Percentiles rank a stretch among this genome's conserved stretches.
phyloP scores from a whole-genome alignment of 2,113 vertebrate species.

The Mastomys coucha region DNA sequence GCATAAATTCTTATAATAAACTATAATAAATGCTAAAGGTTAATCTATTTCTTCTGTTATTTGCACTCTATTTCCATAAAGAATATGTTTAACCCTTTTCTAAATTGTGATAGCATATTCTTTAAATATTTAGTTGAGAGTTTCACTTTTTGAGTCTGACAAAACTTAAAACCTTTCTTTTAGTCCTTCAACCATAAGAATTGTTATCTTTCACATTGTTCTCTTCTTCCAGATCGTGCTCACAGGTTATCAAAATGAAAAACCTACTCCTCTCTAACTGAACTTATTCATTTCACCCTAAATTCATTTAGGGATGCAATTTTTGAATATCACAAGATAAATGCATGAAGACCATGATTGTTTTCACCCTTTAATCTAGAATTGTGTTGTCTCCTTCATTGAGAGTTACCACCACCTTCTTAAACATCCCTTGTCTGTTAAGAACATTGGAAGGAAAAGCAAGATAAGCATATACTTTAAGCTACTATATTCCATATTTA shows the following conservation, averaged over 20 bases:
- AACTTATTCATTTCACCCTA: conserved; percentile 61
- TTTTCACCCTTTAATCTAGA: conserved; percentile 19
- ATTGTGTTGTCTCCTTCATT: not conserved
- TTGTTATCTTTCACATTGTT: conserved; percentile 68
- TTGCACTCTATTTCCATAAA: conserved; percentile 74
- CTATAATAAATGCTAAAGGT: conserved; percentile 75
- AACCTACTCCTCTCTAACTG: conserved; percentile 4
- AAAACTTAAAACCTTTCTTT: conserved; percentile 78
- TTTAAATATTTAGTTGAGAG: conserved; percentile 85
- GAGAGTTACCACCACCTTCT: not conserved
- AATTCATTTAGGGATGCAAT: not conserved
- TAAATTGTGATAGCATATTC: conserved; percentile 74
- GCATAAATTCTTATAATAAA: conserved; percentile 78
- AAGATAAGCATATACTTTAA: not conserved
- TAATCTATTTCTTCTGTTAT: conserved; percentile 67
- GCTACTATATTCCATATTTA: not conserved
- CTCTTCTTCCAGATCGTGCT: conserved; percentile 65
- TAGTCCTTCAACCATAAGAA: conserved; percentile 76
- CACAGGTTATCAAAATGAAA: conserved; percentile 79
- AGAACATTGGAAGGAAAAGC: not conserved
- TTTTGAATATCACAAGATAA: conserved; percentile 52
- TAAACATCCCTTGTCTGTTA: not conserved
- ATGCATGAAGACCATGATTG: not conserved
- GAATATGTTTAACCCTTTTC: conserved; percentile 78
- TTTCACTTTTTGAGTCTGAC: conserved; percentile 68